These are phyloP conservation scores for Schizopygopsis malacanthus DNA, from an alignment of 2,797 vertebrate genomes.

Conservation along the genomic window DNA sequence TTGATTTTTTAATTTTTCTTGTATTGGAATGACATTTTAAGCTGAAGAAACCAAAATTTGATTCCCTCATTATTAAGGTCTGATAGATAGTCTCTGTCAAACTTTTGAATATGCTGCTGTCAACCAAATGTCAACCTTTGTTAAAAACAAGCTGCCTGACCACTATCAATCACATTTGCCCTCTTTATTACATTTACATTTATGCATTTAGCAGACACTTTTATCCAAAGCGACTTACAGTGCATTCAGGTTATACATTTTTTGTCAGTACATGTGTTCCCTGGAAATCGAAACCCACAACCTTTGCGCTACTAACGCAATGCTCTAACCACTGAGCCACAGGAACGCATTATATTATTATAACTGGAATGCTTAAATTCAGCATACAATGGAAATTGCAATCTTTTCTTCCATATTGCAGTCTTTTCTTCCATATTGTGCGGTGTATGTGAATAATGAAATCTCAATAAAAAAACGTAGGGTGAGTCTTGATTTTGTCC, in stretches of 20 bases:
- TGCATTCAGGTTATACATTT: too few species aligned
- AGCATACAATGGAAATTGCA: not conserved
- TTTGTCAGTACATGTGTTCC: too few species aligned
- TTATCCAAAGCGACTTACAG: too few species aligned
- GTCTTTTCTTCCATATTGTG: not conserved
- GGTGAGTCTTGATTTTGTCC: not conserved
- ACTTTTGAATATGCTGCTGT: conserved; percentile 10
- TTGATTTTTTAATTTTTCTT: not conserved
- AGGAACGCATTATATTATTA: not conserved
- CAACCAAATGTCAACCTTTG: conserved; percentile 23
- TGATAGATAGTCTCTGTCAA: not conserved
- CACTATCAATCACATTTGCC: not conserved
- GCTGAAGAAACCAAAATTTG: not conserved
- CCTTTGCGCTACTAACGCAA: too few species aligned
- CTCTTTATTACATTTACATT: not conserved
- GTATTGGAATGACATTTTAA: not conserved
- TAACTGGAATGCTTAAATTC: not conserved
- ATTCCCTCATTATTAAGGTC: not conserved
- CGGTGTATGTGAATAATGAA: not conserved
- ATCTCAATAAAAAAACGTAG: too few species aligned
- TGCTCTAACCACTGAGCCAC: too few species aligned
- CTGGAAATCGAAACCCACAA: too few species aligned
- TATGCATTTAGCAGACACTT: too few species aligned
- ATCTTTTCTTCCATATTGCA: too few species aligned
- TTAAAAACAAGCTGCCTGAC: not conserved